These are phyloP conservation scores for Tachyglossus aculeatus DNA, from an alignment of 2,797 vertebrate genomes.

Conservation along the genomic window DNA sequence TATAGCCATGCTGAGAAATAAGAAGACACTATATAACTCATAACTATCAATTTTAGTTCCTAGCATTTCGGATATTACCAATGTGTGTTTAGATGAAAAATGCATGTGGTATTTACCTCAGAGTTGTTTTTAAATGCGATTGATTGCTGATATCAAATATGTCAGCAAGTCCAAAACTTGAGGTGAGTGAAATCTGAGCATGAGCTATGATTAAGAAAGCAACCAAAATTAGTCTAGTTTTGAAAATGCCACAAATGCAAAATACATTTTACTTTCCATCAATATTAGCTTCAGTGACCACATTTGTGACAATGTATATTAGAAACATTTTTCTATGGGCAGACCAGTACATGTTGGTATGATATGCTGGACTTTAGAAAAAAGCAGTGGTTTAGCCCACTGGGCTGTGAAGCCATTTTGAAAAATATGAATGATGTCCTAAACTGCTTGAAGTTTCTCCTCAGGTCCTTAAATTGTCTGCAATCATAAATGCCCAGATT, in stretches of 20 bases:
- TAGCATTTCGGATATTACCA: background rate
- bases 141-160: constrained; percentile 74
- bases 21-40: constrained; percentile 2
- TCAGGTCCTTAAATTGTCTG: constrained; percentile 54
- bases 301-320: constrained; percentile 50
- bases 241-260: background rate
- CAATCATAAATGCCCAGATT: constrained; percentile 52
- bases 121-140: constrained; percentile 72
- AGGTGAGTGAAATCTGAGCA: constrained; percentile 69
- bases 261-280: background rate
- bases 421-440: constrained; percentile 46
- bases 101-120: constrained; percentile 71
- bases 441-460: constrained; percentile 47
- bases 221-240: background rate
- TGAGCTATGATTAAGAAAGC: constrained; percentile 64
- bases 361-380: constrained; percentile 54
- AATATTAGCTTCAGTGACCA: constrained; percentile 40
- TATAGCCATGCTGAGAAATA: constrained; percentile 69
- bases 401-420: constrained; percentile 50
- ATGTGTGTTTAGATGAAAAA: background rate
- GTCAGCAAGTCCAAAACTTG: constrained; percentile 67
- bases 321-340: constrained; percentile 54
- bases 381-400: constrained; percentile 62
- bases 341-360: constrained; percentile 57
- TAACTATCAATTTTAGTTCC: background rate